Evolutionary conservation across 2,888 invertebrate genomes (phyloP), one percentile per base, ranked within the genome.

Genomic region (Ormyrus nitidulus): DNA sequence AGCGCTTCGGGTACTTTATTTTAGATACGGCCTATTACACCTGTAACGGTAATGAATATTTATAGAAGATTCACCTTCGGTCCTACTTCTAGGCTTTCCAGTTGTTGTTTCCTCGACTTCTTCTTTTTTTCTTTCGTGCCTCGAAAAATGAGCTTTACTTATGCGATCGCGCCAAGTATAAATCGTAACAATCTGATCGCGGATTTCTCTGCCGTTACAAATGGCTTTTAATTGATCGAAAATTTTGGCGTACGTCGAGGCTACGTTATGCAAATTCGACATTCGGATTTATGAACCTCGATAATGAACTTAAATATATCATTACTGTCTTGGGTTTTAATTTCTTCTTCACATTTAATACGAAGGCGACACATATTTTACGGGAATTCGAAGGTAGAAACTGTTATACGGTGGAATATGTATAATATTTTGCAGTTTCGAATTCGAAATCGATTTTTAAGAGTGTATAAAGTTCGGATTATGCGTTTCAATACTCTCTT

Each of bases 21-120:
- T 77, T 77, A 82, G 77, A 81, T 81, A 81, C 81, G 77, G 74
- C 81, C 79, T 83, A 85, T 84, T 85, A 84, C 85, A 85, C 84
- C 85, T 85, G 85, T 84, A 83, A 84, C 83, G 83, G 83, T 84
- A 83, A 85, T 85, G 85, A 85, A 85, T 85, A 85, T 85, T 85
- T 84, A 85, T 84, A 84, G 73, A 54, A 44, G 59, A 64, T 49
- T 64, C 62, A 54, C 61, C 76, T 13, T 69, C 68, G 49, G 68
- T 72, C 58, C 70, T 53, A 70, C 70, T 79, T 78, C 9, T 53
- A 51, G 54, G 5, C n/a, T 46, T 65, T 8, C 34, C 65, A 53
- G 6, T 71, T 5, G 79, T 61, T 72, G 49, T 59, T 54, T 53
- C 59, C 11, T 61, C 58, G 11, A 7, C 51, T 64, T 34, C 3